phyloP scores from a whole-genome alignment of 2,797 vertebrate species.

The Notolabrus celidotus region DNA sequence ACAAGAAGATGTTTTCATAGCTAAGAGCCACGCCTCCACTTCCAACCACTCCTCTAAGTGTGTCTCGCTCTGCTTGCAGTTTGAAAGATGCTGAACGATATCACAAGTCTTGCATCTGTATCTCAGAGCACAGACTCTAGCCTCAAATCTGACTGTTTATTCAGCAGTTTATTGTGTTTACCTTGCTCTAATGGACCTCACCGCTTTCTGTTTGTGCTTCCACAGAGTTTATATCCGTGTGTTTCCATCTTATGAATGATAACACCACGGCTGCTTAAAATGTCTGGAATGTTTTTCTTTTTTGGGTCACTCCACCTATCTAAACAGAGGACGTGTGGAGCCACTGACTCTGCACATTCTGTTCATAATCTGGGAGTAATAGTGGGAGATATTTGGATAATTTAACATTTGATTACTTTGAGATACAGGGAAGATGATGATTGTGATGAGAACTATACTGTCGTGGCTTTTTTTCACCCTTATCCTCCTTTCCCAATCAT shows the following conservation, averaged over 20 bases:
- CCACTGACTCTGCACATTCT: constrained; percentile 51
- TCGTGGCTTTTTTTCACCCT: background rate
- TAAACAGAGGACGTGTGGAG: constrained; percentile 45
- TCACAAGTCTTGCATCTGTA: background rate
- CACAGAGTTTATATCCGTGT: constrained; percentile 34
- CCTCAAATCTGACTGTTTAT: constrained; percentile 1
- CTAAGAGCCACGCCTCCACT: background rate
- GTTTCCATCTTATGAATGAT: constrained; percentile 62
- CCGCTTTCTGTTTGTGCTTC: constrained; percentile 50
- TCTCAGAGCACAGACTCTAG: background rate
- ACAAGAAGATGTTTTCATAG: constrained; percentile 31
- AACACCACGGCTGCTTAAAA: constrained; percentile 55
- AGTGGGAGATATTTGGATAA: constrained; percentile 34
- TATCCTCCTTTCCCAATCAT: background rate
- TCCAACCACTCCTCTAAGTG: background rate
- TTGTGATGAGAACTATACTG: constrained; percentile 2
- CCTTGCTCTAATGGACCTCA: constrained; percentile 10
- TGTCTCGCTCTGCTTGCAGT: background rate
- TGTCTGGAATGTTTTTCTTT: constrained; percentile 54
- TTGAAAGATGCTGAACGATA: constrained; percentile 4
- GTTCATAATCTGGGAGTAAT: constrained; percentile 38
- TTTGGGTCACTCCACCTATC: constrained; percentile 36
- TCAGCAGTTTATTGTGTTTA: constrained; percentile 23
- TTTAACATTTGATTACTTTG: constrained; percentile 15
- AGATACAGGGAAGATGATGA: constrained; percentile 15